Evolutionary conservation across 2,113 vertebrate genomes (phyloP).

Genomic region (Aphyosemion australe): DNA sequence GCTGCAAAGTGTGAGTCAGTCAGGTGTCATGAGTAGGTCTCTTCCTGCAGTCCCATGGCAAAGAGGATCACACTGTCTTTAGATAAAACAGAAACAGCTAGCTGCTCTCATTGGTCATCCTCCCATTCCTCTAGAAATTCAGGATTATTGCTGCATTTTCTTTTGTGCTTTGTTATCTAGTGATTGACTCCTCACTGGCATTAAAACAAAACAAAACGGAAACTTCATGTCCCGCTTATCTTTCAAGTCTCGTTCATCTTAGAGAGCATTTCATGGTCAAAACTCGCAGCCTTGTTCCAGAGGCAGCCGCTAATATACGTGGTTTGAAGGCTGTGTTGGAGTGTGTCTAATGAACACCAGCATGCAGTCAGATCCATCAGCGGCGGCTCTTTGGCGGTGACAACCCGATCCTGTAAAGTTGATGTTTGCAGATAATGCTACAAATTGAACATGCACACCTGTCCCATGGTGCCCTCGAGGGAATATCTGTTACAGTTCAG

Average conservation of each 20-base stretch:
- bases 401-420: conserved; percentile 71
- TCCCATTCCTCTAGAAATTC: conserved; percentile 27
- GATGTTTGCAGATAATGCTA: conserved; percentile 70
- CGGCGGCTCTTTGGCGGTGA: conserved; percentile 59
- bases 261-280: conserved; percentile 74
- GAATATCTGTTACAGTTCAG: conserved; percentile 56
- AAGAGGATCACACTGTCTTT: conserved; percentile 30
- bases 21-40: too few relatives aligned
- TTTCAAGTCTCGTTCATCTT: conserved; percentile 67
- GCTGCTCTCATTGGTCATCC: conserved; percentile 37
- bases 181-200: conserved; percentile 70
- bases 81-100: conserved; percentile 46
- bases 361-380: conserved; percentile 75
- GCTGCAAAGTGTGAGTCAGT: too few relatives aligned
- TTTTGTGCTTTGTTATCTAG: conserved; percentile 62
- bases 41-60: too few relatives aligned
- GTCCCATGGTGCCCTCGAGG: conserved; percentile 63
- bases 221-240: conserved; percentile 50
- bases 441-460: conserved; percentile 78
- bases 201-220: conserved; percentile 47
- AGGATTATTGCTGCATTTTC: conserved; percentile 38
- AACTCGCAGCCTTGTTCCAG: conserved; percentile 60
- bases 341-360: conserved; percentile 76
- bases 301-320: conserved; percentile 67
- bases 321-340: conserved; percentile 73